phyloP scores from a whole-genome alignment of 1,140 invertebrate genomes.

The Hycleus phaleratus region DNA sequence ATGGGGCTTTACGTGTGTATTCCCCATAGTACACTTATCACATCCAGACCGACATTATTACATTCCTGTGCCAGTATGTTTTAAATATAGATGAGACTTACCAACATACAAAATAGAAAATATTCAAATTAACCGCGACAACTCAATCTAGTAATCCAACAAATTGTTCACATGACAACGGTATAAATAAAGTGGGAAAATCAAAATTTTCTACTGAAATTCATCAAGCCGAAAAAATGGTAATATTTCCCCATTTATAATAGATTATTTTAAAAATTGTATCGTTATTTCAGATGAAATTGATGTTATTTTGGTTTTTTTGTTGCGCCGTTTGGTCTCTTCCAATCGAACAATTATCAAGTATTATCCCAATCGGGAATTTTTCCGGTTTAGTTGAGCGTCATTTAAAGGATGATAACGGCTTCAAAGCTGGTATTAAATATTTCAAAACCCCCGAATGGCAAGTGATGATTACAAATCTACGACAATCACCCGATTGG shows the following conservation, averaged over 20 bases:
- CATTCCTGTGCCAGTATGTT: conserved; percentile 5
- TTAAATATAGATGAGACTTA: conserved; percentile 13
- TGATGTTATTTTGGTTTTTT: too few species aligned
- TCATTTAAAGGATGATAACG: conserved; percentile 25
- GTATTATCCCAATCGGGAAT: conserved; percentile 16
- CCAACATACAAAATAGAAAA: conserved; percentile 1
- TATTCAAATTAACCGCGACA: neutral
- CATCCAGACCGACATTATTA: conserved; percentile 8
- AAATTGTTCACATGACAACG: neutral
- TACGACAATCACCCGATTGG: conserved; percentile 19
- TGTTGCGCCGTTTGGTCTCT: too few species aligned
- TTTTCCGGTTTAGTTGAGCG: conserved; percentile 16
- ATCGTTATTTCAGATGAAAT: too few species aligned
- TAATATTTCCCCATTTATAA: neutral
- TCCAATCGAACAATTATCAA: conserved; percentile 5
- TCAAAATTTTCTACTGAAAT: neutral
- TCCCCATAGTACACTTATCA: conserved; percentile 50
- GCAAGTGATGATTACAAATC: conserved; percentile 7
- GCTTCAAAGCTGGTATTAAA: conserved; percentile 26
- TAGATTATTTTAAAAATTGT: too few species aligned
- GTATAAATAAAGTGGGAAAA: neutral
- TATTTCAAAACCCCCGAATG: conserved; percentile 29
- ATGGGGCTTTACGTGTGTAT: conserved; percentile 37
- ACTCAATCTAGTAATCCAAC: too few species aligned
- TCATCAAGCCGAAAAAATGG: neutral